Conservation (phyloP, 1,140 invertebrate species). For the Drosophila nigromelanica region DNA sequence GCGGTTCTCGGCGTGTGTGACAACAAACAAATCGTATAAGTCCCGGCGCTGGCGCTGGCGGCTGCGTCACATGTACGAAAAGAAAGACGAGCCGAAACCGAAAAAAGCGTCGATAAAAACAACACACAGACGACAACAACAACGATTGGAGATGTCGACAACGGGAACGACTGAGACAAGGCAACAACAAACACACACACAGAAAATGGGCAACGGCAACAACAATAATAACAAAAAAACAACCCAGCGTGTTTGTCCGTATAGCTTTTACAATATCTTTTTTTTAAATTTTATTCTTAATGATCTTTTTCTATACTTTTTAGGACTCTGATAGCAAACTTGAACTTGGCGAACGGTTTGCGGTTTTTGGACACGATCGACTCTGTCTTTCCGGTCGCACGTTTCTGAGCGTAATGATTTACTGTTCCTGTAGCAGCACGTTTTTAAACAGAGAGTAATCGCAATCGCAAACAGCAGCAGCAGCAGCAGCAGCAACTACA, state of each 20-base stretch:
- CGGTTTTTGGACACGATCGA: conserved; percentile 21
- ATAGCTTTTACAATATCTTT: conserved; percentile 43
- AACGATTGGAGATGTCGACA: conserved; percentile 37
- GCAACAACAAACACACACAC: conserved; percentile 19
- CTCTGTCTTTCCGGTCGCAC: conserved; percentile 57
- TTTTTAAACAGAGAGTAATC: conserved; percentile 70
- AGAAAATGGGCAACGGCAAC: conserved; percentile 42
- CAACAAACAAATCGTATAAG: conserved; percentile 40
- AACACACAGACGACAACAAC: conserved; percentile 43
- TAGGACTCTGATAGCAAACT: conserved; percentile 64
- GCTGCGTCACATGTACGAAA: conserved; percentile 42
- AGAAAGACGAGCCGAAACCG: conserved; percentile 5
- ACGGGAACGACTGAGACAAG: conserved; percentile 30
- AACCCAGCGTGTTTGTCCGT: conserved; percentile 40
- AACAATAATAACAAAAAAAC: conserved; percentile 37
- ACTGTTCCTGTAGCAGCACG: conserved; percentile 75
- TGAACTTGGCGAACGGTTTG: conserved; percentile 60
- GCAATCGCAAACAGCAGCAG: conserved; percentile 25
- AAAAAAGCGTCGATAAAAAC: conserved; percentile 68
- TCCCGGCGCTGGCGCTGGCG: conserved; percentile 15
- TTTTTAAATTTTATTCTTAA: conserved; percentile 20
- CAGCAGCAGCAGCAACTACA: conserved; percentile 17
- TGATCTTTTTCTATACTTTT: conserved; percentile 43
- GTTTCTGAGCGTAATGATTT: conserved; percentile 77
- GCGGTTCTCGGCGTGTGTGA: conserved; percentile 1